These are phyloP conservation scores for Centropus unirufus DNA, from an alignment of 2,113 vertebrate species.

Conservation along the genomic window DNA sequence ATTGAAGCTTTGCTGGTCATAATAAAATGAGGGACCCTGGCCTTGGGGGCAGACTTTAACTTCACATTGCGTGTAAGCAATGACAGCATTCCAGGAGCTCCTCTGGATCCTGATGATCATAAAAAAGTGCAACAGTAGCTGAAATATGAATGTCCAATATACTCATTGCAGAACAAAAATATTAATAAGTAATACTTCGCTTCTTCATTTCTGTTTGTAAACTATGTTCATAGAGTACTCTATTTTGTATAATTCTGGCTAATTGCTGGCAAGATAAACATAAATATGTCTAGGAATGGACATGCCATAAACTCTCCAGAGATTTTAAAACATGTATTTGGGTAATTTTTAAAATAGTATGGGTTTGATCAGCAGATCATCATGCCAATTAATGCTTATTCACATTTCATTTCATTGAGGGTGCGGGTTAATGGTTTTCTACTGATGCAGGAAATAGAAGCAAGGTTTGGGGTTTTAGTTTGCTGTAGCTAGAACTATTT, in stretches of 20 bases:
- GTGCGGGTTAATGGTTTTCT: background rate
- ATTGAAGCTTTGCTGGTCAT: background rate
- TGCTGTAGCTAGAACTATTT: background rate
- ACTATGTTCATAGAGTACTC: conserved; percentile 11
- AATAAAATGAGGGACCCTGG: background rate
- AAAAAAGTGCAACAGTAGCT: background rate
- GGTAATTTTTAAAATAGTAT: conserved; percentile 14
- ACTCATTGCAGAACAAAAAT: background rate
- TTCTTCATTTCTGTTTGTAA: conserved; percentile 44
- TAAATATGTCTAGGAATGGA: conserved; percentile 58
- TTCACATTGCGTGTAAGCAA: background rate
- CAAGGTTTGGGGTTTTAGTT: background rate
- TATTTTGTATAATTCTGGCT: conserved; percentile 59
- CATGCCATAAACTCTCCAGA: conserved; percentile 6
- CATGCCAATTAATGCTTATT: background rate
- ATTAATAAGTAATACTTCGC: background rate
- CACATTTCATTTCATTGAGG: background rate
- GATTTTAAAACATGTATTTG: background rate
- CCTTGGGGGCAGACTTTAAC: background rate
- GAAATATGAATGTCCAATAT: background rate
- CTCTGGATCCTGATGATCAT: background rate
- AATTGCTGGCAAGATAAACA: conserved; percentile 56
- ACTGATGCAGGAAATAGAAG: background rate
- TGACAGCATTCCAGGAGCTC: background rate
- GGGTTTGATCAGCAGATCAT: background rate